Conservation (phyloP, 2,888 invertebrate genomes). For the Abscondita cerata region DNA sequence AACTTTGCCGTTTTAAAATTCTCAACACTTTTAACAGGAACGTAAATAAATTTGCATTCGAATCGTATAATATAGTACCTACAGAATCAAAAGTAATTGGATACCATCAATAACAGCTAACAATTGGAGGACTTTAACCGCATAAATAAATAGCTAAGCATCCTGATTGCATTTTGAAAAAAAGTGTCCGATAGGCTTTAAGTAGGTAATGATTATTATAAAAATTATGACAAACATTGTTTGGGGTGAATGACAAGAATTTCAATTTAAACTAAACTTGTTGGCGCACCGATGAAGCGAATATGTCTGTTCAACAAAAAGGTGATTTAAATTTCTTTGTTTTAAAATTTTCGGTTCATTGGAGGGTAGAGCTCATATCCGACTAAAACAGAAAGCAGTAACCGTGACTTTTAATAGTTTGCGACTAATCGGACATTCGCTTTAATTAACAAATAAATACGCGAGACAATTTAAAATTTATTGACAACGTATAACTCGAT, state of each 20-base stretch:
- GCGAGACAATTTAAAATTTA: conserved; percentile 10
- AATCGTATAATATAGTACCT: conserved; percentile 24
- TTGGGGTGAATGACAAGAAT: conserved; percentile 35
- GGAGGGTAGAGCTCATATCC: conserved; percentile 39
- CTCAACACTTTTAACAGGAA: conserved; percentile 12
- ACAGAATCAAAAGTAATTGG: conserved; percentile 31
- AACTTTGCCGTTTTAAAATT: conserved; percentile 20
- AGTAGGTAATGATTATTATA: no score
- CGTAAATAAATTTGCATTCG: conserved; percentile 24
- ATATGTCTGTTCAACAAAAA: conserved; percentile 34
- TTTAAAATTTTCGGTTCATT: conserved; percentile 39
- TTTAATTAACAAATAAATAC: conserved; percentile 10
- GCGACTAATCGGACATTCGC: conserved; percentile 26
- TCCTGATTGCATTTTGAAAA: no score
- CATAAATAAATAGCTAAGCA: conserved; percentile 23
- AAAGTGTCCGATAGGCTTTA: no score
- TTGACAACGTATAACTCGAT: conserved; percentile 26
- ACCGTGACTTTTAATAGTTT: conserved; percentile 33
- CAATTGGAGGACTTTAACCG: conserved; percentile 25
- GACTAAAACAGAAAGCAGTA: conserved; percentile 26
- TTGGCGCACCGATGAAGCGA: conserved; percentile 32
- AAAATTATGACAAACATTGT: no score
- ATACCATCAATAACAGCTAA: conserved; percentile 31
- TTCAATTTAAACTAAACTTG: conserved; percentile 37
- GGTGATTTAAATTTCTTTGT: conserved; percentile 39